These are phyloP conservation scores for Monochamus alternatus DNA, from an alignment of 2,888 invertebrate genomes.

Conservation along the genomic window DNA sequence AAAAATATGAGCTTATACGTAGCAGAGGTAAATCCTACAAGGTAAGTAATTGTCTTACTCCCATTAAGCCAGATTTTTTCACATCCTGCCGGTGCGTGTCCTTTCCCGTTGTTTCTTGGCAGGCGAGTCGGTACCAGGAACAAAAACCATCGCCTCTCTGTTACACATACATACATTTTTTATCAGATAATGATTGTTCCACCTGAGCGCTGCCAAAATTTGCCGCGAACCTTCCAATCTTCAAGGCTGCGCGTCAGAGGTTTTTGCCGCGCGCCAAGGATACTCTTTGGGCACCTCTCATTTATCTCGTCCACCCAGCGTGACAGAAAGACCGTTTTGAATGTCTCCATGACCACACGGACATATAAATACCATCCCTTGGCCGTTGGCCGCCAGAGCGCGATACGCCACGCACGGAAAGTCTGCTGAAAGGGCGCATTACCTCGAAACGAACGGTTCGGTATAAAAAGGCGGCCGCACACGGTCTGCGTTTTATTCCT, in stretches of 20 bases:
- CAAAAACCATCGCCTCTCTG: neutral
- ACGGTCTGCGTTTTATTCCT: slow-evolving; percentile 43
- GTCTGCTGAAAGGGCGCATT: slow-evolving; percentile 33
- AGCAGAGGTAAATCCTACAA: neutral
- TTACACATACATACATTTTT: slow-evolving; percentile 3
- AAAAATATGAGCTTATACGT: neutral
- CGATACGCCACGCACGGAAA: slow-evolving; percentile 36
- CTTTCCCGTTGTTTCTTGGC: neutral
- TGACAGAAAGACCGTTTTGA: slow-evolving; percentile 30
- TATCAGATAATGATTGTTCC: neutral
- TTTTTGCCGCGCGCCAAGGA: slow-evolving; percentile 38
- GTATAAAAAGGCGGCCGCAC: slow-evolving; percentile 46
- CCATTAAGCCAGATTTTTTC: slow-evolving; percentile 25
- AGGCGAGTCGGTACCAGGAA: neutral
- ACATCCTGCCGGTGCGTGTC: neutral
- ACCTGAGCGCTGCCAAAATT: slow-evolving; percentile 7
- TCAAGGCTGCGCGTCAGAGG: slow-evolving; percentile 32
- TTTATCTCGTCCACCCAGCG: slow-evolving; percentile 31
- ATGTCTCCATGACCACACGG: slow-evolving; percentile 22
- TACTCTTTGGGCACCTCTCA: slow-evolving; percentile 36
- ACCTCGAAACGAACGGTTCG: slow-evolving; percentile 21
- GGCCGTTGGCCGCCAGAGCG: slow-evolving; percentile 40
- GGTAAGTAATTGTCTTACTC: slow-evolving; percentile 3
- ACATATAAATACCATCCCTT: slow-evolving; percentile 44
- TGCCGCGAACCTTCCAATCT: slow-evolving; percentile 20